Base-by-base conservation (phyloP, 2,888 invertebrate genomes). In the Oasisia sp. region DNA sequence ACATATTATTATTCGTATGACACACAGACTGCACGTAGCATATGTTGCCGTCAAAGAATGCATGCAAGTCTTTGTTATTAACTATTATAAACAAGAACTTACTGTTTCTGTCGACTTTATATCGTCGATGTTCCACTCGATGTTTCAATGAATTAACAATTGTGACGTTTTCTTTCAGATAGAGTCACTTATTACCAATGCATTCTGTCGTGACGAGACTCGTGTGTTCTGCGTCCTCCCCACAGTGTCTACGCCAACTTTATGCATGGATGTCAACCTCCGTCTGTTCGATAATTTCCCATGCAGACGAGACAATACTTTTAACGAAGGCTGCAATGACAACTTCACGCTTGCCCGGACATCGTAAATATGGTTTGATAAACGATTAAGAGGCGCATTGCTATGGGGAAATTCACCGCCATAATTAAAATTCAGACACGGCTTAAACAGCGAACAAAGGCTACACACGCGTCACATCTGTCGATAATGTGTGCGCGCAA, bases 351-450 rank as follows among this genome's bases (percentile, higher is more conserved):
- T n/a, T 74, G 74, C 74, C 19, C n/a, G 74, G 74, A 19, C 74
- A 74, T 74, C 74, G 74, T 74, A 74, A 74, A 74, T 74, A 74
- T 74, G 74, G 74, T 74, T 74, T 74, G 74, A 74, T 74, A 74
- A 74, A 74, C 74, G 74, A 74, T 74, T 74, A 74, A 74, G 19
- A 74, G n/a, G n/a, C 74, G 27, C 74, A 74, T 8, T 19, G 74
- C 74, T 74, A n/a, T 74, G 74, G 74, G 19, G 74, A 74, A 74
- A n/a, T n/a, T 74, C 74, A n/a, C 74, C 19, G 74, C 74, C 74
- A 74, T 74, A 74, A 74, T 74, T n/a, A 74, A 74, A 74, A 74
- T 74, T 74, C 74, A 74, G 74, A 74, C 74, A 74, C 74, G 74
- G 74, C 74, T 74, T 74, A 74, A 74, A 27, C 19, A n/a, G 5